Percentiles rank a stretch among this genome's conserved stretches.
These are phyloP conservation scores for Apostichopus japonicus DNA, from an alignment of 35 echinoderm and acorn worm species.

Conservation along the genomic window DNA sequence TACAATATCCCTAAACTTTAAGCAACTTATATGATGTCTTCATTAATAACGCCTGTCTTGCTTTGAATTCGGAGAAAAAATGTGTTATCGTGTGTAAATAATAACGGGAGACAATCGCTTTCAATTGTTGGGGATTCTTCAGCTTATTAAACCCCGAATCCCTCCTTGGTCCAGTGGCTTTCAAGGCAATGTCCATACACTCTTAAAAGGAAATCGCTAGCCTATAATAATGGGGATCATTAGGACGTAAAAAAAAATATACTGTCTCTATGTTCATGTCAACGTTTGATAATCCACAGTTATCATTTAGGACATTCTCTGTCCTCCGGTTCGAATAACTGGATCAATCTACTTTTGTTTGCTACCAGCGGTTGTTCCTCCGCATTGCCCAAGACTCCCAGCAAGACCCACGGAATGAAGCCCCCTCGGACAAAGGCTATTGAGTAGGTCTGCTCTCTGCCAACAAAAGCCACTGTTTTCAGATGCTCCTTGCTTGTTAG, in stretches of 20 bases:
- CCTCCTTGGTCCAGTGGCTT: slow-evolving; percentile 31
- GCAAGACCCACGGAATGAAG: slow-evolving; percentile 8
- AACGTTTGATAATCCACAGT: not conserved
- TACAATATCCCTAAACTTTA: too few relatives aligned
- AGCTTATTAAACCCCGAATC: not conserved
- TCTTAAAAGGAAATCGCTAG: slow-evolving; percentile 17
- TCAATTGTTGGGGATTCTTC: slow-evolving; percentile 11
- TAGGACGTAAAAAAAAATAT: slow-evolving; percentile 14
- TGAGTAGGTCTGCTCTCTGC: slow-evolving; percentile 1
- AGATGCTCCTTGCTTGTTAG: slow-evolving; percentile 18
- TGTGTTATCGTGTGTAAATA: slow-evolving; percentile 35
- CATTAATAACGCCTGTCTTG: not conserved
- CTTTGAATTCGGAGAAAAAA: slow-evolving; percentile 5
- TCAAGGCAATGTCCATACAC: slow-evolving; percentile 11
- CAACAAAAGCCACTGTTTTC: not conserved
- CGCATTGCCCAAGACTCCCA: slow-evolving; percentile 5
- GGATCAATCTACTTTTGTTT: slow-evolving; percentile 27
- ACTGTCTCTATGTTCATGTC: slow-evolving; percentile 20
- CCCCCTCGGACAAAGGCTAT: not conserved
- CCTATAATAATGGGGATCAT: slow-evolving; percentile 8
- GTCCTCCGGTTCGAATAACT: slow-evolving; percentile 13
- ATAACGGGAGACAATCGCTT: slow-evolving; percentile 14
- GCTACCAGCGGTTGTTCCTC: slow-evolving; percentile 10
- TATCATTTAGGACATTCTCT: not conserved
- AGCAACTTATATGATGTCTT: not conserved